Evolutionary conservation across 2,888 invertebrate genomes (phyloP), one percentile per base, ranked within the genome.

Genomic region (Rhogogaster chlorosoma): DNA sequence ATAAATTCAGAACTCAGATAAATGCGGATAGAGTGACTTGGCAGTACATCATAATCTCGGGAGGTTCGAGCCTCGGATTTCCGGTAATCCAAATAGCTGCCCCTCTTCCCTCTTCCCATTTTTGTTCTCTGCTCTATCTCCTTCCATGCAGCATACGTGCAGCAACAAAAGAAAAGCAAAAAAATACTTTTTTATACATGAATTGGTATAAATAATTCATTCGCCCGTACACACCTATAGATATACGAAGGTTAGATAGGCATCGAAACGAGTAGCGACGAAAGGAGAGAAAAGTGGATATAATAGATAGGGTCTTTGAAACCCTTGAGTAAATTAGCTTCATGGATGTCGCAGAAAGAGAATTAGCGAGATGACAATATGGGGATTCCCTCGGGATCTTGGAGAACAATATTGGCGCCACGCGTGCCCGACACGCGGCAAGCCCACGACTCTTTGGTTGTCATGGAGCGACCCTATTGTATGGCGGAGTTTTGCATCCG

Each of bases 381-480:
- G 38, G 22, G 57, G 61, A 77, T 77, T 77, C 80, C 80, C 80
- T 22, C 2, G 61, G 36, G 80, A 61, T 80, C 15, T 61, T 49
- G 4, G 45, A 42, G 82, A 85, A 70, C 61, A 53, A 83, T 70
- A 85, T 70, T 57, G 42, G 80, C 26, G 67, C 57, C 57, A 73
- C 32, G 84, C 64, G 77, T 64, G 42, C 32, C 61, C 32, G 53
- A 32, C 85, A 82, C 85, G 86, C 75, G 85, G 26, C 82, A 32
- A 36, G n/a, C 45, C 32, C n/a, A 42, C 42, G 5, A 22, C 36
- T 53, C 53, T 49, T 53, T 22, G 42, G 42, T 38, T 73, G 5
- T 42, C n/a, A 73, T 42, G 26, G 71, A 73, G 12, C 42, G 22
- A 73, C 71, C 42, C 42, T 29, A 15, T 22, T 38, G 22, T 57